Evolutionary conservation across 1,140 invertebrate species (phyloP).

Genomic region (Nylanderia fulva): DNA sequence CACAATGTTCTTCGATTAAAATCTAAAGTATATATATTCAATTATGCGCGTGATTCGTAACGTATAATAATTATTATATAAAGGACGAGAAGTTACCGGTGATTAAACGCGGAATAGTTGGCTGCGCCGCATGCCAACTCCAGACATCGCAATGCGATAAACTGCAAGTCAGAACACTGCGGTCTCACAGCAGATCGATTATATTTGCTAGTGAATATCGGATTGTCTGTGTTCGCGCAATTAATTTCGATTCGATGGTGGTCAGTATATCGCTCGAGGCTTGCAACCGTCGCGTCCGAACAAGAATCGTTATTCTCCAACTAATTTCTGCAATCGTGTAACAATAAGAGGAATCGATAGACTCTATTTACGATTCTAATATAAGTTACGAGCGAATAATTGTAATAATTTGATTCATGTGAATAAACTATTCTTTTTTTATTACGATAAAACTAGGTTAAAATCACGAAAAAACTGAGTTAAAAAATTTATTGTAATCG

Average conservation of each 20-base stretch:
- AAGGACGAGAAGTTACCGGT: slow-evolving; percentile 20
- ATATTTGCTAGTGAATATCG: slow-evolving; percentile 48
- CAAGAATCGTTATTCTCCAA: slow-evolving; percentile 28
- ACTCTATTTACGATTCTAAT: background rate
- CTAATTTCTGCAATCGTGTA: slow-evolving; percentile 4
- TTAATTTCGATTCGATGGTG: slow-evolving; percentile 48
- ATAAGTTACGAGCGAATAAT: background rate
- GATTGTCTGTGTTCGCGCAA: slow-evolving; percentile 26
- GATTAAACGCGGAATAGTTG: slow-evolving; percentile 58
- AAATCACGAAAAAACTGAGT: background rate
- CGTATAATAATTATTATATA: slow-evolving; percentile 6
- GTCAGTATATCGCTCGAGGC: slow-evolving; percentile 4
- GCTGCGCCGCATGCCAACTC: slow-evolving; percentile 46
- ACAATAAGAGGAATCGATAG: background rate
- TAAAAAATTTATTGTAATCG: slow-evolving; percentile 12
- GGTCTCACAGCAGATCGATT: slow-evolving; percentile 35
- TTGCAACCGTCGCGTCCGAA: background rate
- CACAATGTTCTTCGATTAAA: slow-evolving; percentile 63
- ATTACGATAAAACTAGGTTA: background rate
- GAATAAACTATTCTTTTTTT: background rate
- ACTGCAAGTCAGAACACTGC: slow-evolving; percentile 30
- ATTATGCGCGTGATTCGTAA: slow-evolving; percentile 14
- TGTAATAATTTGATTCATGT: background rate
- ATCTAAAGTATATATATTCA: slow-evolving; percentile 71
- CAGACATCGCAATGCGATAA: slow-evolving; percentile 39